Evolutionary conservation across 2,888 invertebrate genomes (phyloP).

Genomic region (Cordilura impudica): DNA sequence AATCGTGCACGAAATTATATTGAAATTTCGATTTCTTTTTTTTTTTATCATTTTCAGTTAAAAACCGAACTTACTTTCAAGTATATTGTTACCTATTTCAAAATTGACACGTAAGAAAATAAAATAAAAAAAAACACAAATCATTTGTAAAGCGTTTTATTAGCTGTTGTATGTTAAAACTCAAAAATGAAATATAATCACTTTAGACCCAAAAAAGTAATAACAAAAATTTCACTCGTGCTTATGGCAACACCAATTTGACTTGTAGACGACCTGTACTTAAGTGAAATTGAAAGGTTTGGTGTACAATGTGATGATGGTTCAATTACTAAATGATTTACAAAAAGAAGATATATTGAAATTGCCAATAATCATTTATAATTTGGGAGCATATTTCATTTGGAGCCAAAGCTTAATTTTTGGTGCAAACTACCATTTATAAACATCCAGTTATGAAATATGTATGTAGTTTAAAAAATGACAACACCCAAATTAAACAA

Average conservation of each 20-base stretch:
- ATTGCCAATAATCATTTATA: slow-evolving; percentile 52
- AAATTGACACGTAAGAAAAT: slow-evolving; percentile 28
- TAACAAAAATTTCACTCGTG: slow-evolving; percentile 1
- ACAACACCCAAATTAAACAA: slow-evolving; percentile 19
- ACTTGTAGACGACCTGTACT: not conserved
- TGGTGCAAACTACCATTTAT: slow-evolving; percentile 14
- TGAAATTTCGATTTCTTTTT: slow-evolving; percentile 22
- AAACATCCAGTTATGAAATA: slow-evolving; percentile 21
- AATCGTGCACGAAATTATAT: slow-evolving; percentile 35
- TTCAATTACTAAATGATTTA: slow-evolving; percentile 46
- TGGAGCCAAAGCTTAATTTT: slow-evolving; percentile 18
- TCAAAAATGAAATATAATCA: not conserved
- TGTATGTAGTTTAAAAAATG: not conserved
- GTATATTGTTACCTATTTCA: slow-evolving; percentile 40
- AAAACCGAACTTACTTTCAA: slow-evolving; percentile 33
- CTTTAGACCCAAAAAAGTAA: not conserved
- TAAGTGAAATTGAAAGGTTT: slow-evolving; percentile 46
- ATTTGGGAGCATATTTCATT: slow-evolving; percentile 44
- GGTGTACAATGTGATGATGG: slow-evolving; percentile 22
- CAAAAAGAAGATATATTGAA: slow-evolving; percentile 35
- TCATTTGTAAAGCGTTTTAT: slow-evolving; percentile 55
- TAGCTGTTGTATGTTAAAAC: slow-evolving; percentile 28
- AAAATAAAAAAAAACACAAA: not conserved
- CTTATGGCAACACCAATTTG: slow-evolving; percentile 20
- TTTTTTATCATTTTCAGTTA: not conserved